Evolutionary conservation across 2,113 vertebrate genomes (phyloP), one percentile per base, ranked within the genome.

Genomic region (Cepphus grylle): DNA sequence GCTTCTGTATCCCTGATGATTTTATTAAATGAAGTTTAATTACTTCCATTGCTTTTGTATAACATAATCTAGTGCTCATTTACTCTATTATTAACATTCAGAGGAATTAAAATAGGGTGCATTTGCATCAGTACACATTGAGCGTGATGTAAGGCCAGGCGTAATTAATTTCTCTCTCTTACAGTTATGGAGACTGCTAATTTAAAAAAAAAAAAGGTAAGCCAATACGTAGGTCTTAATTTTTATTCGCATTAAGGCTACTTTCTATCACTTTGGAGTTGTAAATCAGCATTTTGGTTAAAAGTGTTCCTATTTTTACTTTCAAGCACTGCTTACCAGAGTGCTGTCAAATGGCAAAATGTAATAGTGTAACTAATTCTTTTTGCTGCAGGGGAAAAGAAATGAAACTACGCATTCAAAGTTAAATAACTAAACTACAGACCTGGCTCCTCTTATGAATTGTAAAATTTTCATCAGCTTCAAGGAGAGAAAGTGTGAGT

Each of bases 11-110:
- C 86, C 94, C 93, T 77, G 81, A 97, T 96, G 86, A 89, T 97
- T 96, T 95, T 94, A 97, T 96, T 97, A 96, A 97, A 95, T 80
- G 91, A 94, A 94, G 62, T 95, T 97, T 97, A 97, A 97, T 96
- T 97, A 94, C 89, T 95, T 94, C 88, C 73, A 93, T 89, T 91
- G 91, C 95, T 97, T 96, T 96, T 95, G 94, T 94, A 89, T 95
- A 97, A 82, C 87, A 94, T 94, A 93, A 93, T 94, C 91, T 95
- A 91, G 94, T 94, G 81, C 84, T 97, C 94, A 91, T 95, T 95
- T 95, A 88, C 93, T 96, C 62, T 84, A 88, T 97, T 95, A 97
- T 93, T 91, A 97, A 90, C 66, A 77, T 91, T 90, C 74, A 93
- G 86, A 96, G 70, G 78, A 94, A 95, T 94, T 95, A 93, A 95